A percentile compares a stretch with the other conserved stretches of the same genome.
These are phyloP conservation scores for Chionoecetes opilio DNA, from an alignment of 1,140 invertebrate species.

Conservation along the genomic window DNA sequence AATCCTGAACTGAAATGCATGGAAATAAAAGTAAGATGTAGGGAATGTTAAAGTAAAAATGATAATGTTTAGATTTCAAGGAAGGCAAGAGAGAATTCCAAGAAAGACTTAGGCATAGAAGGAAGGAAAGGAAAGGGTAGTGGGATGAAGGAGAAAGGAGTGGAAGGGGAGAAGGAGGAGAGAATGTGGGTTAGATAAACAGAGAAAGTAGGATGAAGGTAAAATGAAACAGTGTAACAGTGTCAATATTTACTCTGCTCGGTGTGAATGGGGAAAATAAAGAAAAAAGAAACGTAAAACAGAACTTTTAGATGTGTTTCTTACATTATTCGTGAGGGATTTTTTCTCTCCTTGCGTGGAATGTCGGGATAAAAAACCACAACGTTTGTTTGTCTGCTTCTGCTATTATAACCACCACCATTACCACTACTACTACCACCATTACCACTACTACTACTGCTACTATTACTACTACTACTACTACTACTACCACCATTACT, in stretches of 20 bases:
- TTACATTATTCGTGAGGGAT: not conserved
- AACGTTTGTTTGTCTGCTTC: no score
- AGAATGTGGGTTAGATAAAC: not conserved
- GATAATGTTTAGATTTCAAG: not conserved
- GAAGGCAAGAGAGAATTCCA: slow-evolving; percentile 5
- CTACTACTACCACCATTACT: no score
- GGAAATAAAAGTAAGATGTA: no score
- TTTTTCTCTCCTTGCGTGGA: not conserved
- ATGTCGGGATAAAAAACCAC: no score
- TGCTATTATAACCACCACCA: not conserved
- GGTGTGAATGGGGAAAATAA: not conserved
- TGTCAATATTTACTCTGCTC: slow-evolving; percentile 10
- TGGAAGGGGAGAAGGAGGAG: not conserved
- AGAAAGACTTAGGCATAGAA: not conserved
- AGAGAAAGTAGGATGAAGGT: slow-evolving; percentile 19
- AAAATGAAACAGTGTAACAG: not conserved
- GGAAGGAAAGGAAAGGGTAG: not conserved
- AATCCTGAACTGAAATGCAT: not conserved
- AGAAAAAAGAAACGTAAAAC: not conserved
- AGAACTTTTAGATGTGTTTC: not conserved
- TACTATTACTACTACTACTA: no score
- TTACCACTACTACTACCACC: not conserved
- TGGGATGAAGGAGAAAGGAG: not conserved
- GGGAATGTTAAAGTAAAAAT: no score
- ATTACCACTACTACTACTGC: no score